Evolutionary conservation across 2,797 vertebrate genomes (phyloP), one percentile per base, ranked within the genome.

Genomic region (Vultur gryphus): DNA sequence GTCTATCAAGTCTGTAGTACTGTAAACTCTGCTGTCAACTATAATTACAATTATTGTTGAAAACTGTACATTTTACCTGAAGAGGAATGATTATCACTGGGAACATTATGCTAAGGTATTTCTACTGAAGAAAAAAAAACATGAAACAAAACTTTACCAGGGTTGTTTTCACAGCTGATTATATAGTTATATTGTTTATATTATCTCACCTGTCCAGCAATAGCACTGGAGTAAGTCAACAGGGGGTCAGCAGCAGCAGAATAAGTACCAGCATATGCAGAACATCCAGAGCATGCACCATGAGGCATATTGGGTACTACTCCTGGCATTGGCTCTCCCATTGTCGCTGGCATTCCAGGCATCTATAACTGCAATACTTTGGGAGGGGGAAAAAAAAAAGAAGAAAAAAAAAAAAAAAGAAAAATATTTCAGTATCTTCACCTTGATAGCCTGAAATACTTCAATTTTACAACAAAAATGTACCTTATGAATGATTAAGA

Each of bases 141-240:
- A 81, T 16, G 13, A 81, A 66, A 29, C 55, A 73, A 71, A n/a
- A 82, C 26, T 86, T 86, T 49, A 39, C 28, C 14, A 15, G 18
- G 23, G 9, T 46, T 44, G 39, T 24, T 80, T 64, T 51, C 10
- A 33, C 78, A 70, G 48, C 9, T 76, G 41, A 7, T 43, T 81
- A 51, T 43, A 83, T 52, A 52, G 73, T 31, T 72, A 33, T 18
- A 49, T 28, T 51, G n/a, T 43, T 81, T 64, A 52, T 79, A 91
- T 28, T 52, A 81, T 28, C 92, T 85, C 72, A 99, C 99, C 98
- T 98, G 99, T 54, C 99, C 99, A 49, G 99, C 99, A 66, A 99
- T 97, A 67, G 98, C 98, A 33, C 98, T 98, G 86, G 99, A 99
- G 95, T 98, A 99, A 18, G 97, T 95, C 98, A 98, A 99, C 98